Base-by-base conservation (phyloP, 2,113 vertebrate genomes). In the Limanda limanda region DNA sequence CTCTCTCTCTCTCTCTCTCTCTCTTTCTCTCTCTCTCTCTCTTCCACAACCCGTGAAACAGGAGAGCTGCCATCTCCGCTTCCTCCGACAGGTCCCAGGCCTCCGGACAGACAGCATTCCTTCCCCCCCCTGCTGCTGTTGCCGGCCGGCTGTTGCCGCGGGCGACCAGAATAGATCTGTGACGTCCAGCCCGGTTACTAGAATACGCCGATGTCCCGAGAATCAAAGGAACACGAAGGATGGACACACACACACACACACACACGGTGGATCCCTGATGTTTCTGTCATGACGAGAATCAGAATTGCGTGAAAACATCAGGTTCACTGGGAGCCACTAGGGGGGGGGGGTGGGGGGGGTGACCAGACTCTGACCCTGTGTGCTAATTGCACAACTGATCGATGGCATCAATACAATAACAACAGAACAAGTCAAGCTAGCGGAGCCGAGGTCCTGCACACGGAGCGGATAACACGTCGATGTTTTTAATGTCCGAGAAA, bases 81-180 rank as follows among this genome's bases (percentile, higher is more conserved):
- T 94, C 93, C 91, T 94, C 92, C 83, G 56, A 68, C 84, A 62
- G 88, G 86, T 74, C 66, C 48, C 84, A 70, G 79, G 87, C 83
- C 89, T 89, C 78, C 69, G 81, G 82, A 86, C 88, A 81, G 82
- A 86, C 89, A 71, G 75, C 88, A 94, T 94, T 92, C 93, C 87
- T 91, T 81, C 88, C 83, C 89, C 88, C 83, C 89, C 80, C 82
- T 10, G 74, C 83, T 89, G 79, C 92, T 93, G 93, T 93, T 93
- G 92, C 93, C 89, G 91, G 84, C 93, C 93, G 91, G 91, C 93
- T 94, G 93, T 94, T 84, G 90, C 87, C 88, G 66, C 63, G 80
- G 70, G 42, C 77, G 57, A 92, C 91, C 84, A 94, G 93, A 95
- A 95, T 94, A 95, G 94, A 92, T 76, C 74, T 77, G 52, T 93